Evolutionary conservation across 2,888 invertebrate species (phyloP).

Genomic region (Pristionchus japonicus): DNA sequence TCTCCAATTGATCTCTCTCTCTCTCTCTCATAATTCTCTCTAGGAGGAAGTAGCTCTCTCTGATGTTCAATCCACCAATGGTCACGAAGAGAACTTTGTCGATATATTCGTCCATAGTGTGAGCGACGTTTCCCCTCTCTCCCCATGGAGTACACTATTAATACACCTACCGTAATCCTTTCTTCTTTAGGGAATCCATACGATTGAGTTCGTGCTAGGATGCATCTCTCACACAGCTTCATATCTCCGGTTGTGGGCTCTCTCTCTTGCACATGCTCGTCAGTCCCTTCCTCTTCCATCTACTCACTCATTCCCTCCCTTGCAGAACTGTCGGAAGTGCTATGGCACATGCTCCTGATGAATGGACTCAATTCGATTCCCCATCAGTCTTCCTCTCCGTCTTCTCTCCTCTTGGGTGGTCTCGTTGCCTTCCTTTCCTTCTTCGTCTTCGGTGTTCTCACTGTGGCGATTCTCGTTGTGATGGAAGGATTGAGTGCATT

Average conservation of each 20-base stretch:
- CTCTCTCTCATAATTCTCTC: not conserved
- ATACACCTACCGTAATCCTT: not conserved
- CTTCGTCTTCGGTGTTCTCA: conserved; percentile 84
- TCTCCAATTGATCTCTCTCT: too few species aligned
- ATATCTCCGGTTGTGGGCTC: conserved; percentile 96
- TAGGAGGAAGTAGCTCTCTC: conserved; percentile 6
- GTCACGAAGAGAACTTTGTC: not conserved
- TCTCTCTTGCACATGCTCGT: conserved; percentile 97
- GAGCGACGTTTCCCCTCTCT: conserved; percentile 86
- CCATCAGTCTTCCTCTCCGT: not conserved
- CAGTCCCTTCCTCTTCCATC: not conserved
- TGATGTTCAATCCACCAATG: not conserved
- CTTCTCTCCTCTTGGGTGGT: not conserved
- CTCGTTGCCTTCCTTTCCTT: conserved; percentile 83
- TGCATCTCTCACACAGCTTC: conserved; percentile 98
- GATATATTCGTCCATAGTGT: conserved; percentile 34
- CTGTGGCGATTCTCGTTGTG: conserved; percentile 72
- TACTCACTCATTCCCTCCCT: not conserved
- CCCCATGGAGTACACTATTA: not conserved
- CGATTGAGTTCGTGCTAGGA: conserved; percentile 96
- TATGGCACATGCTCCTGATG: conserved; percentile 66
- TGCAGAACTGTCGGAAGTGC: conserved; percentile 64
- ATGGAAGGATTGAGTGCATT: conserved; percentile 75
- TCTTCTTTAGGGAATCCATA: conserved; percentile 87
- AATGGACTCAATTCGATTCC: conserved; percentile 51